These are phyloP conservation scores for Jacana jacana DNA, from an alignment of 2,113 vertebrate genomes.

Conservation along the genomic window DNA sequence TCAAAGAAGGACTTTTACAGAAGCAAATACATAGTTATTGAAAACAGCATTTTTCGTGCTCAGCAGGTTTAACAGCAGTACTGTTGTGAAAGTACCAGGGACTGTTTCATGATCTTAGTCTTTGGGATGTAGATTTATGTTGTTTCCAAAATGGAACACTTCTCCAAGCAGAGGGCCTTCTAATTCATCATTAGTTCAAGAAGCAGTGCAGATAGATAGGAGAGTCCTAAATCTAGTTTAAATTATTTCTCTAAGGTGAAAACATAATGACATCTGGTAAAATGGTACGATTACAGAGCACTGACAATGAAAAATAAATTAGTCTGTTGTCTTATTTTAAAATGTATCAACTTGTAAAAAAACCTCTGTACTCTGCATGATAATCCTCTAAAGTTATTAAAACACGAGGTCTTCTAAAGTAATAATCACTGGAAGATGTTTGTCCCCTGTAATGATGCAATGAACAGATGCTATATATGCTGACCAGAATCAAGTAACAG, in stretches of 20 bases:
- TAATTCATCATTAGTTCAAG: neutral
- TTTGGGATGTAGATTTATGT: neutral
- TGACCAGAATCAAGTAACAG: neutral
- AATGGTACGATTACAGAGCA: neutral
- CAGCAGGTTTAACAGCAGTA: neutral
- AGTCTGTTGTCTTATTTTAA: neutral
- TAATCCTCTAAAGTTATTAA: neutral
- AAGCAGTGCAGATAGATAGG: neutral
- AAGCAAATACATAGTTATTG: neutral
- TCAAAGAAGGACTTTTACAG: neutral
- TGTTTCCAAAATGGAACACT: neutral
- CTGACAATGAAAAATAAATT: neutral
- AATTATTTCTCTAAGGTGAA: neutral
- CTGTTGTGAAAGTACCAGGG: neutral
- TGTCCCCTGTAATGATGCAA: neutral
- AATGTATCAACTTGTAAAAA: neutral
- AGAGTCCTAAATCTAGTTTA: neutral
- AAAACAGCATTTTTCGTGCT: neutral
- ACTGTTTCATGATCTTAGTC: neutral
- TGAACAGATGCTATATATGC: neutral
- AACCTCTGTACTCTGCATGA: neutral
- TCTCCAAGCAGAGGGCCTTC: neutral
- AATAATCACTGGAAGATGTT: neutral
- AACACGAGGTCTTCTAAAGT: neutral
- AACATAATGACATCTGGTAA: neutral